Conservation (phyloP, 2,113 vertebrate genomes). For the Dunckerocampus dactyliophorus region DNA sequence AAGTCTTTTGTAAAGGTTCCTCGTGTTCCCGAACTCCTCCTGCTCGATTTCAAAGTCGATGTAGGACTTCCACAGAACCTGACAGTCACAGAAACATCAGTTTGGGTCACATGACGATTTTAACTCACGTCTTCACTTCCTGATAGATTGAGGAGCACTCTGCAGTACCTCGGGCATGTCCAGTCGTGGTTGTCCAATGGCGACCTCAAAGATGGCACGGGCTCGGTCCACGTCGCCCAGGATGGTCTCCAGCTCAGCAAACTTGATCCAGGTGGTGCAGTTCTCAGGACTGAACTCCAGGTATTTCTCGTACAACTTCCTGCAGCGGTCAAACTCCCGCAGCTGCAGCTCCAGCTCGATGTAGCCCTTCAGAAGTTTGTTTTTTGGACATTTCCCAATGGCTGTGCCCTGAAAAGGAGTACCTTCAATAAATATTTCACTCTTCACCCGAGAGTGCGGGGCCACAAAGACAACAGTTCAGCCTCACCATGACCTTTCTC, state of each 20-base stretch:
- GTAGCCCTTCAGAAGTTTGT: constrained; percentile 97
- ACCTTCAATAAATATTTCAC: background rate
- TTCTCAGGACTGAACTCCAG: constrained; percentile 93
- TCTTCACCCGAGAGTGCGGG: background rate
- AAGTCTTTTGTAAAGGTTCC: constrained; percentile 85
- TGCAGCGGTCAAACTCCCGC: constrained; percentile 93
- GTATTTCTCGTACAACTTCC: constrained; percentile 97
- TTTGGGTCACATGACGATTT: background rate
- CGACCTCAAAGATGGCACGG: constrained; percentile 90
- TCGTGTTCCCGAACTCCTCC: constrained; percentile 92
- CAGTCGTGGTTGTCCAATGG: constrained; percentile 89
- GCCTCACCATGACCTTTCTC: constrained; percentile 86
- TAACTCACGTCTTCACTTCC: background rate
- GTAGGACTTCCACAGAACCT: constrained; percentile 99
- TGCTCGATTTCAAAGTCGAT: constrained; percentile 98
- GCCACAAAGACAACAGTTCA: background rate
- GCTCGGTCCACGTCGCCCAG: constrained; percentile 88
- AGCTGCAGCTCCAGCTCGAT: constrained; percentile 94
- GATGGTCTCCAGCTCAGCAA: constrained; percentile 93
- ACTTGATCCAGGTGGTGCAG: constrained; percentile 98
- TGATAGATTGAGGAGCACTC: background rate
- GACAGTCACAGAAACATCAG: constrained; percentile 13
- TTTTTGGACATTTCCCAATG: constrained; percentile 95
- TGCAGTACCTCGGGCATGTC: constrained; percentile 92
- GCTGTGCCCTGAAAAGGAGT: constrained; percentile 77